Conservation (phyloP, 2,797 vertebrate species). For the Ctenochaetus hawaiiensis region DNA sequence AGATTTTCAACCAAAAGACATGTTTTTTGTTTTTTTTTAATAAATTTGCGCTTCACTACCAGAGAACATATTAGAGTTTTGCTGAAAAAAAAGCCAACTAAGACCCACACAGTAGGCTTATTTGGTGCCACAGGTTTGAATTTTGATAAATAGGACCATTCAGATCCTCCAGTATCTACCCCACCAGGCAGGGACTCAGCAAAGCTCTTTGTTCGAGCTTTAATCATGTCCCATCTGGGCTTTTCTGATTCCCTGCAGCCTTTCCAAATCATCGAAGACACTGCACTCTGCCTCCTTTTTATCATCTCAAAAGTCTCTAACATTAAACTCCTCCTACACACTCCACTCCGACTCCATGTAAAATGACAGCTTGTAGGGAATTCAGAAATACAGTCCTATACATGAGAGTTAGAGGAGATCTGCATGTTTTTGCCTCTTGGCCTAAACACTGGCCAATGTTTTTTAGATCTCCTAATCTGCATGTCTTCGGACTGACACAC, state of each 20-base stretch:
- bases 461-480: no score
- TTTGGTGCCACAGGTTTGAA: constrained; percentile 45
- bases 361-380: constrained; percentile 18
- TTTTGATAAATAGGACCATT: constrained; percentile 35
- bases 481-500: no score
- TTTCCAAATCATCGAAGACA: constrained; percentile 38
- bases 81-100: constrained; percentile 25
- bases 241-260: constrained; percentile 28
- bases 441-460: background rate
- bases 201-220: constrained; percentile 52
- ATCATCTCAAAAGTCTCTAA: constrained; percentile 37
- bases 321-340: constrained; percentile 37
- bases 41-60: background rate
- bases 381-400: background rate
- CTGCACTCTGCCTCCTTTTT: constrained; percentile 34
- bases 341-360: background rate
- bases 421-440: background rate
- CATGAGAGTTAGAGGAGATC: background rate
- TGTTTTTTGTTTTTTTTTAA: no score
- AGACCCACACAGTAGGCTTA: constrained; percentile 45
- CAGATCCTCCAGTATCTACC: constrained; percentile 27
- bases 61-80: constrained; percentile 2
- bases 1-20: no score
- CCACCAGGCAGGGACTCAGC: constrained; percentile 27
- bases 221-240: constrained; percentile 66